Base-by-base conservation (phyloP, 2,888 invertebrate genomes). In the Leptinotarsa peninsularis region DNA sequence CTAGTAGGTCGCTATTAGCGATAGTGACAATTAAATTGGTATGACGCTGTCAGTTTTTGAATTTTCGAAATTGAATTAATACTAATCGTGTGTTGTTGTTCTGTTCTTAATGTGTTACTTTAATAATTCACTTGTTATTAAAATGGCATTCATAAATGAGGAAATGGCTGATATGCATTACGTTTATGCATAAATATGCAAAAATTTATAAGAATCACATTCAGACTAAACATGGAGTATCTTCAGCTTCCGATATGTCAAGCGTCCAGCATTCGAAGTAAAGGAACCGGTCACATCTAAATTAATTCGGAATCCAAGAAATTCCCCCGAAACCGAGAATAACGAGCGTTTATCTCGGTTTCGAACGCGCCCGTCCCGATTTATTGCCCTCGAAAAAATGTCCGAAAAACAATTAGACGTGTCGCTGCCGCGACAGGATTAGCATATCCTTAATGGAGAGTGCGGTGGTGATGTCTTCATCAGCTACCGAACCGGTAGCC, bases 401-500 rank as follows among this genome's bases (percentile, higher is more conserved):
- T 74, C 74, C 68, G 58, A 74, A 77, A 79, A 80, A 81, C 82
- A 81, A 82, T 82, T 82, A 81, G 79, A 82, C 71, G 79, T 82
- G 81, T 82, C 79, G 76, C 76, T 81, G 76, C 79, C 73, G 80
- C 75, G 78, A 79, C 77, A 69, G 78, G 78, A 84, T 84, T 84
- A 84, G 84, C 84, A 84, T 84, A 84, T 78, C 73, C 68, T 66
- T 72, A 73, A 79, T 78, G 77, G 76, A 77, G 73, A 73, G 77
- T 85, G 58, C 17, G 74, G 77, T 85, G 74, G 78, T 85, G 85
- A 86, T 85, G 86, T 86, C 86, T 85, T 84, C 84, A 83, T 80
- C 79, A 73, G 83, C 87, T 87, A 86, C 86, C 82, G 86, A 83
- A 82, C 82, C 85, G 81, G 86, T 85, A 86, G 86, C 82, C 67